Conservation (phyloP, 2,888 invertebrate genomes). For the Nemurella pictetii region DNA sequence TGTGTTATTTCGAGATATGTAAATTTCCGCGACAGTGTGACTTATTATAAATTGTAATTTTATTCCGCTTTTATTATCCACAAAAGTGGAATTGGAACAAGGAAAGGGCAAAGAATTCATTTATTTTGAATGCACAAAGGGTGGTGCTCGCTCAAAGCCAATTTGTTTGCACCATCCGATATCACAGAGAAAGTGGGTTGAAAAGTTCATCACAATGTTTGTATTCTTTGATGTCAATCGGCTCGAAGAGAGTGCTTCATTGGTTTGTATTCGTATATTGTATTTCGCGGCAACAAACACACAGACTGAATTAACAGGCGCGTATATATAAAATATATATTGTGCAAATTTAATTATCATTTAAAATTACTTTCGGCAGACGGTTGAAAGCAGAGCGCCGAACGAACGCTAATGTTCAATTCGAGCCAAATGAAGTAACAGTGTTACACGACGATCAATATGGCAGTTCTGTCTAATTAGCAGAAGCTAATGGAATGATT, state of each 20-base stretch:
- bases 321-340: too few species aligned
- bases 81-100: conserved; percentile 1
- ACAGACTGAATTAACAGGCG: not conserved
- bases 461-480: not conserved
- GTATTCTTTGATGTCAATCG: not conserved
- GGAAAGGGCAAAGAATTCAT: conserved; percentile 4
- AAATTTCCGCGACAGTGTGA: conserved; percentile 1
- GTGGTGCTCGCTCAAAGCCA: not conserved
- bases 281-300: not conserved
- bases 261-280: too few species aligned
- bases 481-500: not conserved
- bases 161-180: not conserved
- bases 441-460: not conserved
- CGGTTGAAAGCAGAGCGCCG: too few species aligned
- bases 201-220: not conserved
- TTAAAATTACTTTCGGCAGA: not conserved
- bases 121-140: conserved; percentile 17
- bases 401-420: not conserved
- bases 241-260: not conserved
- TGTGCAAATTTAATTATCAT: not conserved
- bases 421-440: not conserved
- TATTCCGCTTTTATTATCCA: conserved; percentile 15
- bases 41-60: conserved; percentile 14
- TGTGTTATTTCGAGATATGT: conserved; percentile 17
- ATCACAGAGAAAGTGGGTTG: not conserved